Evolutionary conservation across 2,888 invertebrate genomes (phyloP).

Genomic region (Papilio gigon): DNA sequence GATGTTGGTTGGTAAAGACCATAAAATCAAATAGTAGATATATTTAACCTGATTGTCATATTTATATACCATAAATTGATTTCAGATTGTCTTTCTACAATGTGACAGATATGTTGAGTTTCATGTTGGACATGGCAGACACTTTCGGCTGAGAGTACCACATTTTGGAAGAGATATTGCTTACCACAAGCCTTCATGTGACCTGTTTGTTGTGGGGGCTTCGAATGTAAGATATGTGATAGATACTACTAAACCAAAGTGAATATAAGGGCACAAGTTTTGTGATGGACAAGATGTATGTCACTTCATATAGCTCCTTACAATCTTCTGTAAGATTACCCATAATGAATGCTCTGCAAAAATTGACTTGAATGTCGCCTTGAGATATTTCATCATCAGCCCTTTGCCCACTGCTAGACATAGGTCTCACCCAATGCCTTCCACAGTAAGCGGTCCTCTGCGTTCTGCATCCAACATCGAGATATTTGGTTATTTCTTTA

Average conservation of each 20-base stretch:
- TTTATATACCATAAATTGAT: conserved; percentile 48
- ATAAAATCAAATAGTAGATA: no score
- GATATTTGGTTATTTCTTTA: conserved; percentile 7
- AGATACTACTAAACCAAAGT: not conserved
- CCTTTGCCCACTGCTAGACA: no score
- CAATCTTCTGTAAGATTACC: not conserved
- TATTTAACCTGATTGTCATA: not conserved
- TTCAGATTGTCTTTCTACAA: conserved; percentile 93
- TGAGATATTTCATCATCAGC: not conserved
- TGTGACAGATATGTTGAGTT: conserved; percentile 94
- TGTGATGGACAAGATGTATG: not conserved
- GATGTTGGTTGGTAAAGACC: no score
- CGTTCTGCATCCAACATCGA: no score
- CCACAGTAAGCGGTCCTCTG: no score
- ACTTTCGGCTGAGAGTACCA: conserved; percentile 95
- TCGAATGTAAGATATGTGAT: conserved; percentile 83
- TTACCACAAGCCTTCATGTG: conserved; percentile 94
- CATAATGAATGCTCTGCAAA: no score
- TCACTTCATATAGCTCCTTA: not conserved
- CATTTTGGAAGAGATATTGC: conserved; percentile 97
- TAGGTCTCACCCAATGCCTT: no score
- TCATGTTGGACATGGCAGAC: conserved; percentile 96
- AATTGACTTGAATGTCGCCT: not conserved
- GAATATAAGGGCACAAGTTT: not conserved
- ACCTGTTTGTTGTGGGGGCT: conserved; percentile 95